Base-by-base conservation (phyloP, 2,113 vertebrate genomes). In the Hassar affinis region DNA sequence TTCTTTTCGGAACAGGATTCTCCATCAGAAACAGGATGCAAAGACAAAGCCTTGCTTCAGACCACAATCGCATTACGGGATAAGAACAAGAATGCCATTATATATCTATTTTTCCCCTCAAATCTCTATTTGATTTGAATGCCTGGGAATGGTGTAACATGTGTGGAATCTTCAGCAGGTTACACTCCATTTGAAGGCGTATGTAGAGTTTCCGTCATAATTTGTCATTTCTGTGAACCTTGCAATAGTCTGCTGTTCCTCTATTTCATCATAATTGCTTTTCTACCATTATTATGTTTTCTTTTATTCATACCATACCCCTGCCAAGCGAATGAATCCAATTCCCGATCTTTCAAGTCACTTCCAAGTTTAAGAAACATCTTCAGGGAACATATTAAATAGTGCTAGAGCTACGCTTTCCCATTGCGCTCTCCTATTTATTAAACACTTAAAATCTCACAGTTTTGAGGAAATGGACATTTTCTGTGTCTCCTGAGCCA, bases 81-180 rank as follows among this genome's bases (percentile, higher is more conserved):
- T 90, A 84, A 87, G 88, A 87, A 83, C 84, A 87, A n/a, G n/a
- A n/a, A n/a, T 88, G 89, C 90, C 89, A 88, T 85, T 76, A 74
- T 51, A 17, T 11, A 51, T 20, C 38, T 42, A 42, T 42, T 22
- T 84, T 71, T 77, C 71, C 7, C 47, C 72, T 59, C 9, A 84
- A 77, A 56, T 77, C 51, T 84, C 10, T 38, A 84, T 81, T 69
- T 79, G 64, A 88, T 78, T 76, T 80, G 74, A 74, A 62, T 68
- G 54, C 25, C 54, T 81, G 56, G 47, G 71, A 56, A 66, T 87
- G 78, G 62, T 83, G 56, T 77, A 80, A 78, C 83, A 89, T 85
- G 89, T 85, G 87, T 87, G 83, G 51, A 42, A 14, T 85, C 85
- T 90, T 79, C 81, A 64, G 78, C 78, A 84, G 81, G 79, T 85